phyloP scores from a whole-genome alignment of 2,888 invertebrate genomes.

The Apamea crenata region DNA sequence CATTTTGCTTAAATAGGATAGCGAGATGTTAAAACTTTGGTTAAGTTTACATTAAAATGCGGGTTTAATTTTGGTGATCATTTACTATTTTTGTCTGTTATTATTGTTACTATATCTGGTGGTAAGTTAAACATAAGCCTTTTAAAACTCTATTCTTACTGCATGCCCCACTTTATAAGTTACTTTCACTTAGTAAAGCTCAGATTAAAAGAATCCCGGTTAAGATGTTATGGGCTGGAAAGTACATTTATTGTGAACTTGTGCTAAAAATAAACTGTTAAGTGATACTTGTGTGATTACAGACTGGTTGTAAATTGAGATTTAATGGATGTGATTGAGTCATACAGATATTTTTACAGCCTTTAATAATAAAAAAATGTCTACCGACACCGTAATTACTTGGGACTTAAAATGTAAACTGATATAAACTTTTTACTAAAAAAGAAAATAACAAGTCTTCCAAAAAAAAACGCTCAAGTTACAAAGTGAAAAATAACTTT shows the following conservation, averaged over 20 bases:
- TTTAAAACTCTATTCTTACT: background rate
- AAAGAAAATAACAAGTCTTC: too few relatives aligned
- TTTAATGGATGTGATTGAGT: background rate
- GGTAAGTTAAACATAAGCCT: too few relatives aligned
- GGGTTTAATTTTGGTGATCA: too few relatives aligned
- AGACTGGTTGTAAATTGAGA: background rate
- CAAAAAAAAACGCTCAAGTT: too few relatives aligned
- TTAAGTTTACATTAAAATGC: too few relatives aligned
- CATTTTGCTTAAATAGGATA: too few relatives aligned
- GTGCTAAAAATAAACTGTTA: slow-evolving; percentile 15
- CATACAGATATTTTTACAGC: background rate
- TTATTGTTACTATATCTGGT: too few relatives aligned
- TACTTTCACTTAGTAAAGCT: slow-evolving; percentile 59
- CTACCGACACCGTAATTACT: background rate
- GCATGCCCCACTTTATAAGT: slow-evolving; percentile 45
- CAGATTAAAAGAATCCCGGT: slow-evolving; percentile 45
- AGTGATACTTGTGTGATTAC: background rate
- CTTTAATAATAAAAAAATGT: background rate
- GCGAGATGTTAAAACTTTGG: too few relatives aligned
- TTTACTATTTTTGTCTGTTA: too few relatives aligned
- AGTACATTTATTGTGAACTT: slow-evolving; percentile 3
- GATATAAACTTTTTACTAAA: too few relatives aligned
- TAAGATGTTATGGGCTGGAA: slow-evolving; percentile 23
- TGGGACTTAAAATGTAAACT: background rate
- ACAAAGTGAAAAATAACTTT: too few relatives aligned